Evolutionary conservation across 2,113 vertebrate species (phyloP), one percentile per base, ranked within the genome.

Genomic region (Melanerpes aurifrons): DNA sequence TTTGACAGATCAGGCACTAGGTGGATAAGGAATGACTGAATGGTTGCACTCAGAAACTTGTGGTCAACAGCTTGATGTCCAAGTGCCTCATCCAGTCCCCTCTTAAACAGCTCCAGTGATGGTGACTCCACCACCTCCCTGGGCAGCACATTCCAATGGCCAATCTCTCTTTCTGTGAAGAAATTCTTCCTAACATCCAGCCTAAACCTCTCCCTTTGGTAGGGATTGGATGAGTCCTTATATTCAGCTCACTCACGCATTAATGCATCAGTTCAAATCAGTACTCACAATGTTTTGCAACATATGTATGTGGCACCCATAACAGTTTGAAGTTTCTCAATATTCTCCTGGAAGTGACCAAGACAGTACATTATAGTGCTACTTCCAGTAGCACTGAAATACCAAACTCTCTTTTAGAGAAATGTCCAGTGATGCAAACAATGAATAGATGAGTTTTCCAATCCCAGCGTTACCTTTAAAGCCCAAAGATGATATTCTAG

Each of bases 331-430:
- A 20, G 11, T 71, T 89, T 40, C 7, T 63, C 13, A n/a, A 2
- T 70, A 15, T 66, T 92, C 32, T 67, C 7, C 53, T 71, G 70
- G 26, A 89, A 81, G 31, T 1, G 20, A 48, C 17, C 12, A 40
- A 1, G 0, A 47, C 32, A 71, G 18, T 18, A 48, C 15, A 10
- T 7, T 7, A 6, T 4, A 56, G 22, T 59, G 35, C 35, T 45
- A 7, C 32, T 26, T 82, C 40, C 28, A 37, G 28, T 69, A 37
- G 37, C 82, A 53, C 50, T 88, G 50, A 80, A 57, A 58, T 58
- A 37, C 8, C 19, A 66, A 3, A 3, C 11, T 86, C 15, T 74
- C 26, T n/a, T 32, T 29, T 72, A 69, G 15, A 79, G 17, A 71
- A 69, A 79, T 31, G 7, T 28, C 50, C 50, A 29, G 14, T 72